Conservation (phyloP, 2,113 vertebrate genomes). For the Athene cunicularia region DNA sequence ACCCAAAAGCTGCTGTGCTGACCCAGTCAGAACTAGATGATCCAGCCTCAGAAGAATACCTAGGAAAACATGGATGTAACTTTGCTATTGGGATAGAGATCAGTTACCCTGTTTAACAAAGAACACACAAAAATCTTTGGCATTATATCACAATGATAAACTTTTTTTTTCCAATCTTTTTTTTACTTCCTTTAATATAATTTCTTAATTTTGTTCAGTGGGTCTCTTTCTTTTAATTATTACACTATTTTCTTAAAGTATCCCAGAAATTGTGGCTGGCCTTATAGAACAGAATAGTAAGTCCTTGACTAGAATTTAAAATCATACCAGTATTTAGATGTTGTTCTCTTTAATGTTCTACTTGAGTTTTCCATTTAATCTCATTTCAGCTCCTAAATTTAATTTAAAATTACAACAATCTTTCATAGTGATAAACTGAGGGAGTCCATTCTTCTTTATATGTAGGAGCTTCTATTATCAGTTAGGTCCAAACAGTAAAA, state of each 20-base stretch:
- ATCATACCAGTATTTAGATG: neutral
- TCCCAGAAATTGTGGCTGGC: neutral
- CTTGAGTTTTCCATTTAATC: conserved; percentile 6
- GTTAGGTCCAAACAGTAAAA: neutral
- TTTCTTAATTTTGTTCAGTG: neutral
- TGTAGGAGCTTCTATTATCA: neutral
- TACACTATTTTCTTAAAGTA: neutral
- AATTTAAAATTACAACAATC: neutral
- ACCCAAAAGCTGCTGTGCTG: neutral
- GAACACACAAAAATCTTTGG: neutral
- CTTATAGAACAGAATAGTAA: neutral
- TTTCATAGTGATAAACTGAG: neutral
- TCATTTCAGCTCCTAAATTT: neutral
- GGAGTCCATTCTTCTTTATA: neutral
- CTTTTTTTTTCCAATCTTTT: neutral
- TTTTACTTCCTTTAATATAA: neutral
- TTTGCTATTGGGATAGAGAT: neutral
- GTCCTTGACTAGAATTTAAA: neutral
- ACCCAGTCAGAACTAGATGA: neutral
- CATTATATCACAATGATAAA: neutral
- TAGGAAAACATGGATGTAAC: neutral
- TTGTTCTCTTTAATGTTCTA: neutral
- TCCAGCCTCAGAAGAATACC: neutral
- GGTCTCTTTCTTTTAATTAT: neutral
- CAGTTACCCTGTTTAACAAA: neutral